A percentile compares a stretch with the other conserved stretches of the same genome.
Evolutionary conservation across 2,888 invertebrate species (phyloP).

Genomic region (Pollenia amentaria): DNA sequence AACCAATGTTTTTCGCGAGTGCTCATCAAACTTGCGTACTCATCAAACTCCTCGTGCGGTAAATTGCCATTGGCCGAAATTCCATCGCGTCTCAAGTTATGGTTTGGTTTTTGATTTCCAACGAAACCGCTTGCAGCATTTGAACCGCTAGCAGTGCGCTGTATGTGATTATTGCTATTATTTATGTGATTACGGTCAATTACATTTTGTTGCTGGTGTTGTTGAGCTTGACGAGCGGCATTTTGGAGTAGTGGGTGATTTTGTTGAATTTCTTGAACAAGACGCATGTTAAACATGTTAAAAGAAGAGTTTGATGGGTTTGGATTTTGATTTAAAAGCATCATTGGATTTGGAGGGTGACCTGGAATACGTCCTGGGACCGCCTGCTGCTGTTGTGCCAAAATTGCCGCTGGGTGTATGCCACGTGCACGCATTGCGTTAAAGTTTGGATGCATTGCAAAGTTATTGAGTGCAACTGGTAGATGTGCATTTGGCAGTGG

Average conservation of each 20-base stretch:
- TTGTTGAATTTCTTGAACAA: conserved; percentile 84
- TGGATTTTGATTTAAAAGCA: conserved; percentile 76
- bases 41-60: conserved; percentile 87
- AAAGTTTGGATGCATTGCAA: conserved; percentile 85
- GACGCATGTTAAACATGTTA: conserved; percentile 84
- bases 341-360: conserved; percentile 79
- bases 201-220: conserved; percentile 76
- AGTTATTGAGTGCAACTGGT: conserved; percentile 84
- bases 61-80: conserved; percentile 82
- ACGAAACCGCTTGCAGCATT: conserved; percentile 12
- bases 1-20: conserved; percentile 98
- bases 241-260: conserved; percentile 84
- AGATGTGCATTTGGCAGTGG: conserved; percentile 81
- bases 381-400: conserved; percentile 79
- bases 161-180: conserved; percentile 78
- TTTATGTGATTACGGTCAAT: conserved; percentile 64
- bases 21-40: conserved; percentile 97
- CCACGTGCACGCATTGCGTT: conserved; percentile 83
- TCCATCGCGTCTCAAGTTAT: conserved; percentile 78
- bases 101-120: conserved; percentile 65
- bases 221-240: conserved; percentile 77
- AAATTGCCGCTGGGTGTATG: conserved; percentile 79
- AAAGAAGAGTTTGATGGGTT: conserved; percentile 79
- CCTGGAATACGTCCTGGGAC: conserved; percentile 80
- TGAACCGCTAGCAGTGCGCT: conserved; percentile 69